phyloP scores from a whole-genome alignment of 2,888 invertebrate genomes.

The Drosophila sordidula region DNA sequence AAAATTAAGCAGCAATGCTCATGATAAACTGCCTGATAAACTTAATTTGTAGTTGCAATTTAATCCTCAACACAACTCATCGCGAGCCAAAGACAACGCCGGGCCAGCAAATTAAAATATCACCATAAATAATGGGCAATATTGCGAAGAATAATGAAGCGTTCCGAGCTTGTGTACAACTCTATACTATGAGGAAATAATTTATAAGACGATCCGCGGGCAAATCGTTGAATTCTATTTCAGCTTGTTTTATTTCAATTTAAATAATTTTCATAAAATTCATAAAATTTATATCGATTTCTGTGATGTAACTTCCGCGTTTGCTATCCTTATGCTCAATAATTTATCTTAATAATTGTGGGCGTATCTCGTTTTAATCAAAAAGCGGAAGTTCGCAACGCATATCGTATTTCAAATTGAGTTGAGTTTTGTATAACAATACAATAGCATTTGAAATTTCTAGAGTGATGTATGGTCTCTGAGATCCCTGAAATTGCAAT shows the following conservation, averaged over 20 bases:
- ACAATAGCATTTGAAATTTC: not conserved
- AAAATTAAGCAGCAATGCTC: constrained; percentile 31
- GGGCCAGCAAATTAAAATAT: constrained; percentile 32
- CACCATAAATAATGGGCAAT: constrained; percentile 40
- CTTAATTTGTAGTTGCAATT: constrained; percentile 63
- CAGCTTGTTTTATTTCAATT: not conserved
- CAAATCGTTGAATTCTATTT: not conserved
- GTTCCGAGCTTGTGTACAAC: not conserved
- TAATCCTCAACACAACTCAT: constrained; percentile 20
- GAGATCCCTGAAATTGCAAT: too few species aligned
- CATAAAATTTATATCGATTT: not conserved
- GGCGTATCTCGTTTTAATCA: not conserved
- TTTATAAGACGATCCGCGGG: constrained; percentile 7
- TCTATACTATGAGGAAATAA: constrained; percentile 40
- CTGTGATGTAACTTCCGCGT: not conserved
- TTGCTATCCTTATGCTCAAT: not conserved
- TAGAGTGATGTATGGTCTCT: too few species aligned
- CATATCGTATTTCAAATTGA: not conserved
- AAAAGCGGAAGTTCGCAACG: constrained; percentile 6
- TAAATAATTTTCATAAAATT: not conserved
- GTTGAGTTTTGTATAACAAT: constrained; percentile 2
- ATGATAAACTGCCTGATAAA: constrained; percentile 45
- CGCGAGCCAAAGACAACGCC: constrained; percentile 2
- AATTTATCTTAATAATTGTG: not conserved
- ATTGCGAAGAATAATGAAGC: constrained; percentile 9